These are phyloP conservation scores for Eulithis testata DNA, from an alignment of 2,888 invertebrate species.

Conservation along the genomic window DNA sequence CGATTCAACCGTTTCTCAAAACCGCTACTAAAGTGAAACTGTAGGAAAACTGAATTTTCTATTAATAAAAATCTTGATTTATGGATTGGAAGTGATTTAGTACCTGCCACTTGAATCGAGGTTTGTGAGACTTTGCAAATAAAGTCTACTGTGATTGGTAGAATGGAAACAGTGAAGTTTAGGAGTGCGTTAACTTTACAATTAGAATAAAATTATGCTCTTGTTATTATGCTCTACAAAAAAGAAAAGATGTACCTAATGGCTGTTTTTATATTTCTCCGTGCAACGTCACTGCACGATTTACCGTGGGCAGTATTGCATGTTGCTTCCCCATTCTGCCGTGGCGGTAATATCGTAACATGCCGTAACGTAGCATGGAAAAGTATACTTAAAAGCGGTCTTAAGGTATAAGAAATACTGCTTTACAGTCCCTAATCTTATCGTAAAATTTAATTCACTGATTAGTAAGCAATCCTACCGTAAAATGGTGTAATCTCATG, in stretches of 20 bases:
- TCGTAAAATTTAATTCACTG: not conserved
- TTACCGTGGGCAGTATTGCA: too few relatives aligned
- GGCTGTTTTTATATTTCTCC: too few relatives aligned
- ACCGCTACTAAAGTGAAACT: constrained; percentile 26
- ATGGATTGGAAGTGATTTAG: constrained; percentile 18
- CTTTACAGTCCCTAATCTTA: not conserved
- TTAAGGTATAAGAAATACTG: too few relatives aligned
- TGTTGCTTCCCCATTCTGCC: too few relatives aligned
- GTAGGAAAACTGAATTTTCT: constrained; percentile 20
- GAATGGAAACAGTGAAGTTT: not conserved
- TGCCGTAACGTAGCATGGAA: too few relatives aligned
- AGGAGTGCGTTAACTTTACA: not conserved
- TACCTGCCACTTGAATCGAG: constrained; percentile 8
- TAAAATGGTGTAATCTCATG: not conserved
- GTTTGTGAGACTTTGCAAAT: constrained; percentile 8
- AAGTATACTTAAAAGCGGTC: too few relatives aligned
- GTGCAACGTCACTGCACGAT: too few relatives aligned
- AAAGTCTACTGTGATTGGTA: not conserved
- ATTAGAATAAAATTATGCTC: not conserved
- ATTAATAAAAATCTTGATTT: constrained; percentile 20
- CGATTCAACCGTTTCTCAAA: constrained; percentile 28
- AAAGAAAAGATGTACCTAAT: not conserved
- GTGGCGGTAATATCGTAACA: too few relatives aligned
- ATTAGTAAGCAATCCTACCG: not conserved
- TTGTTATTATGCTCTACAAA: not conserved